These are phyloP conservation scores for Engraulis encrasicolus DNA, from an alignment of 2,113 vertebrate species.

Conservation along the genomic window DNA sequence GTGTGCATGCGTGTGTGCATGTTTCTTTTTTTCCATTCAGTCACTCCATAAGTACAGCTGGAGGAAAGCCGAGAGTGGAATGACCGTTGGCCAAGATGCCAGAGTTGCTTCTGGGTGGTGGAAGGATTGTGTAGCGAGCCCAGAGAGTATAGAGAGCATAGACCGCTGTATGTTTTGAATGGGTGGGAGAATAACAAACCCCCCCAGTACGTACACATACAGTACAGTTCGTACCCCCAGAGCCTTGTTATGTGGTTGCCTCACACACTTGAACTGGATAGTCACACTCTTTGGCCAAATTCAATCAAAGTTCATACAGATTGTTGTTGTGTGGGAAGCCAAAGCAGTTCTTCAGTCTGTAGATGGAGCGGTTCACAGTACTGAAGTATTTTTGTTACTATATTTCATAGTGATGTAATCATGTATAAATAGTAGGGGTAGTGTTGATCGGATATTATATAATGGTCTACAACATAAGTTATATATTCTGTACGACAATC, in stretches of 20 bases:
- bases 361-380: not conserved
- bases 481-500: no score
- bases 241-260: not conserved
- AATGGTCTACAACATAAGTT: not conserved
- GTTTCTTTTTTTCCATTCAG: slow-evolving; percentile 32
- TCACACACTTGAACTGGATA: not conserved
- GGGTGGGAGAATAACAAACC: slow-evolving; percentile 4
- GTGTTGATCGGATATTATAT: no score
- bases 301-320: not conserved
- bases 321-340: not conserved
- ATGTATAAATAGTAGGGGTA: not conserved
- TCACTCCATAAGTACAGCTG: slow-evolving; percentile 45
- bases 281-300: not conserved
- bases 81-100: slow-evolving; percentile 61
- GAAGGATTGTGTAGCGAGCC: no score
- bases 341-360: not conserved
- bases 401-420: not conserved
- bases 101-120: slow-evolving; percentile 24
- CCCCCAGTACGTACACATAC: no score
- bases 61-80: slow-evolving; percentile 52
- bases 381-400: not conserved
- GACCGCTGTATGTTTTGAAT: slow-evolving; percentile 33
- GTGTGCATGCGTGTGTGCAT: no score
- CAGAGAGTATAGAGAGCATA: slow-evolving; percentile 34
- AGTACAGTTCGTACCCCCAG: not conserved